Percentiles rank a stretch among this genome's conserved stretches.
These are phyloP conservation scores for Sardinella longiceps DNA, from an alignment of 2,797 vertebrate genomes.

Conservation along the genomic window DNA sequence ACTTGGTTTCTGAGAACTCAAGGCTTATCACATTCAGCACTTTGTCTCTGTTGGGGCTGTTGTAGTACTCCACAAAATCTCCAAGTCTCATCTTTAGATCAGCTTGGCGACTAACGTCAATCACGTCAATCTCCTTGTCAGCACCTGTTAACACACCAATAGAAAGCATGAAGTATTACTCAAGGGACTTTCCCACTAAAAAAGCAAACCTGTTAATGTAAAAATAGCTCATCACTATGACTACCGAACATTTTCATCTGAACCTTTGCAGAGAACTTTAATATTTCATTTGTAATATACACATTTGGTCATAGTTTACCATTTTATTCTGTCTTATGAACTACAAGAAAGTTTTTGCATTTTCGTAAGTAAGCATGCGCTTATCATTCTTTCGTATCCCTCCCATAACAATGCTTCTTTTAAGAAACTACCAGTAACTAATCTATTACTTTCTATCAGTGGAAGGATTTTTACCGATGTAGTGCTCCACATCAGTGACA, in stretches of 20 bases:
- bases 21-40: slow-evolving; percentile 93
- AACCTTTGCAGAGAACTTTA: neutral
- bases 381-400: too few relatives aligned
- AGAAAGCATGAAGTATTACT: neutral
- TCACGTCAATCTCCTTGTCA: slow-evolving; percentile 93
- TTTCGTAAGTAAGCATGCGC: too few relatives aligned
- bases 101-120: slow-evolving; percentile 89
- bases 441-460: neutral
- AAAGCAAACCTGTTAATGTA: neutral
- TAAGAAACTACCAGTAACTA: too few relatives aligned
- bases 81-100: slow-evolving; percentile 91
- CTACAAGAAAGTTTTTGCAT: too few relatives aligned
- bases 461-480: slow-evolving; percentile 80
- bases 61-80: slow-evolving; percentile 91
- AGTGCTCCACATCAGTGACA: slow-evolving; percentile 87
- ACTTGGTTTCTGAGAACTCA: slow-evolving; percentile 97
- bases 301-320: neutral
- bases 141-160: slow-evolving; percentile 70
- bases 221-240: neutral
- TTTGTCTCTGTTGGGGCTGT: slow-evolving; percentile 85
- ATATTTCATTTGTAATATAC: too few relatives aligned
- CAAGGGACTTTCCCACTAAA: neutral
- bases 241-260: neutral
- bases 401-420: neutral
- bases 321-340: neutral